Evolutionary conservation across 2,797 vertebrate genomes (phyloP), one percentile per base, ranked within the genome.

Genomic region (Protosalanx chinensis): DNA sequence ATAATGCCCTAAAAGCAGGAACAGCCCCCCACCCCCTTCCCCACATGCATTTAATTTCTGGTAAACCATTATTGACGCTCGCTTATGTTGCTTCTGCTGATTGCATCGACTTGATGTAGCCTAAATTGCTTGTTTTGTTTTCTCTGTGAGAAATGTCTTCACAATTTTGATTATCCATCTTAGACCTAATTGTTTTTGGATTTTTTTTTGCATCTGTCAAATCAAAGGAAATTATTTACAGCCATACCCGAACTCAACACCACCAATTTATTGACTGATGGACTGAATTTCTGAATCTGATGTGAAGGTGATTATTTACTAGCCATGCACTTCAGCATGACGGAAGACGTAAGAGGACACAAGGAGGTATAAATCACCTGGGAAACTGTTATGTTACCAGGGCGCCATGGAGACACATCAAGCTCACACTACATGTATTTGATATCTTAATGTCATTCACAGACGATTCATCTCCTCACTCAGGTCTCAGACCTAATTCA

Each of bases 111-210:
- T 72, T 27, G 73, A 49, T 13, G 3, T 37, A 20, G 72, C 7
- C 6, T 32, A 70, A 71, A 83, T 80, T 63, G 72, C 27, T 4
- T 37, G 60, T 59, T 73, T 76, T 70, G 76, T 67, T 30, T 59
- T 7, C 27, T 32, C 23, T 5, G 18, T 10, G 20, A 59, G 35
- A 60, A 73, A 63, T 67, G 51, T 70, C 57, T 73, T 72, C 68
- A 70, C 80, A 72, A 76, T 83, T 77, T 75, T 30, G 8, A 56
- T 62, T 63, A 59, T 79, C 71, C 37, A 64, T 81, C 77, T 82
- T 68, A 67, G 71, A 75, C 68, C 12, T 72, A 75, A 59, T 78
- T 80, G 71, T 85, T 70, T 62, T 49, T 53, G 23, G 23, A 27
- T 27, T 27, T 27, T 27, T 27, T 27, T 27, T 27, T 27, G 23